Percentiles rank a stretch among this genome's conserved stretches.
Conservation (phyloP, 2,888 invertebrate species). For the Maniola hyperantus region DNA sequence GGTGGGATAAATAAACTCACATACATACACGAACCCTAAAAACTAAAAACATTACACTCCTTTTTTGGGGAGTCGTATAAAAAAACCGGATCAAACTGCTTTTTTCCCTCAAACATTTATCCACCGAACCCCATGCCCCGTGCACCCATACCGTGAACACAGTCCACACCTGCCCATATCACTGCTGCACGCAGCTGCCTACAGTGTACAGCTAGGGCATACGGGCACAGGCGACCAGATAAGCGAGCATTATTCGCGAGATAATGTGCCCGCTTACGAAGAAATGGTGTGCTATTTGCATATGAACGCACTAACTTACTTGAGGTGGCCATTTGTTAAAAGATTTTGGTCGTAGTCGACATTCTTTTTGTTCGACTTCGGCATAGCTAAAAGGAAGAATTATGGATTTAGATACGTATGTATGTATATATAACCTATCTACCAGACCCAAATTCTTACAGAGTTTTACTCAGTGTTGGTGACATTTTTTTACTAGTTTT, state of each 20-base stretch:
- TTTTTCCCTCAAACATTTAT: slow-evolving; percentile 8
- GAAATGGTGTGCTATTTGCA: slow-evolving; percentile 30
- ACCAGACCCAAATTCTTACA: no score
- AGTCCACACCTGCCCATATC: slow-evolving; percentile 39
- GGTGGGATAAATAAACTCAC: no score
- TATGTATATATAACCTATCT: no score
- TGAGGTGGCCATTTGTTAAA: neutral
- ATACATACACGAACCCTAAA: no score
- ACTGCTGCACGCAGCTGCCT: slow-evolving; percentile 23
- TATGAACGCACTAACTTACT: slow-evolving; percentile 2
- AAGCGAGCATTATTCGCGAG: slow-evolving; percentile 31
- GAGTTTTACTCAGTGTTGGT: no score
- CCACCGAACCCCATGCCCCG: neutral
- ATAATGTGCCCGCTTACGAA: slow-evolving; percentile 33
- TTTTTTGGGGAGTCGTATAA: no score
- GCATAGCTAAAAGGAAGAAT: no score
- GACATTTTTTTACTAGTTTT: no score
- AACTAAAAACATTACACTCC: no score
- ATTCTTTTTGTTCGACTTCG: neutral
- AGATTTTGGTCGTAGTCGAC: neutral
- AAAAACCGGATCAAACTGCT: neutral
- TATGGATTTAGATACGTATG: no score
- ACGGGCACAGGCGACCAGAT: slow-evolving; percentile 27
- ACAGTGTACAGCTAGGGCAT: slow-evolving; percentile 1
- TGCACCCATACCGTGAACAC: slow-evolving; percentile 31